Conservation (phyloP, 1,140 invertebrate genomes). For the Eulimnadia texana region DNA sequence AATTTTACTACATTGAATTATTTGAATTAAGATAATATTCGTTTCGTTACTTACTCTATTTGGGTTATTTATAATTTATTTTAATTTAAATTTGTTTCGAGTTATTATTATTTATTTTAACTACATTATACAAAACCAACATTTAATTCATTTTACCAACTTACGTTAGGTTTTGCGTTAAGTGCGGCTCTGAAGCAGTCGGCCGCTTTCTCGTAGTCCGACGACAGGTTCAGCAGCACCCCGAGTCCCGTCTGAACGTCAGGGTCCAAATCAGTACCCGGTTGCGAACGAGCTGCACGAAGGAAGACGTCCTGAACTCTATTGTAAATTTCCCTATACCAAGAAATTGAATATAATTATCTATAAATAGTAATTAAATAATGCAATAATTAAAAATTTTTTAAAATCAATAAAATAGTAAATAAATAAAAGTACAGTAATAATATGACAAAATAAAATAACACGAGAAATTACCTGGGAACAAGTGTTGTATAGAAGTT, state of each 20-base stretch:
- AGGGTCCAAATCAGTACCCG: constrained; percentile 56
- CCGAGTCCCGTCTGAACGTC: constrained; percentile 91
- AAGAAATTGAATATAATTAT: background rate
- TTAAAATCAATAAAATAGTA: background rate
- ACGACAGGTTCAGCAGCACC: constrained; percentile 85
- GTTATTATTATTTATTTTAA: too few species aligned
- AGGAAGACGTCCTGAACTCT: constrained; percentile 68
- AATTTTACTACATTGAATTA: too few species aligned
- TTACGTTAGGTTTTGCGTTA: constrained; percentile 58
- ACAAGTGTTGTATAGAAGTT: background rate
- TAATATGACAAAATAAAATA: background rate
- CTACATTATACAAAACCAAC: constrained; percentile 11
- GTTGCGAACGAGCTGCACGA: constrained; percentile 64
- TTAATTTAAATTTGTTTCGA: too few species aligned
- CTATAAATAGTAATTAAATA: background rate
- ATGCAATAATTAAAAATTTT: background rate
- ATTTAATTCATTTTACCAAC: constrained; percentile 17
- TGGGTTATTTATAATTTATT: too few species aligned
- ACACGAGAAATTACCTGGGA: background rate
- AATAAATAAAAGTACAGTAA: background rate
- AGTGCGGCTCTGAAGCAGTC: constrained; percentile 90
- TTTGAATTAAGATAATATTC: too few species aligned
- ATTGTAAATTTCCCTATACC: constrained; percentile 39
- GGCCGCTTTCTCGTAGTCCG: constrained; percentile 87
- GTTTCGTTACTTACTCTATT: too few species aligned